Percentiles rank a stretch among this genome's conserved stretches.
Conservation (phyloP, 2,797 vertebrate species). For the Chiroxiphia lanceolata region DNA sequence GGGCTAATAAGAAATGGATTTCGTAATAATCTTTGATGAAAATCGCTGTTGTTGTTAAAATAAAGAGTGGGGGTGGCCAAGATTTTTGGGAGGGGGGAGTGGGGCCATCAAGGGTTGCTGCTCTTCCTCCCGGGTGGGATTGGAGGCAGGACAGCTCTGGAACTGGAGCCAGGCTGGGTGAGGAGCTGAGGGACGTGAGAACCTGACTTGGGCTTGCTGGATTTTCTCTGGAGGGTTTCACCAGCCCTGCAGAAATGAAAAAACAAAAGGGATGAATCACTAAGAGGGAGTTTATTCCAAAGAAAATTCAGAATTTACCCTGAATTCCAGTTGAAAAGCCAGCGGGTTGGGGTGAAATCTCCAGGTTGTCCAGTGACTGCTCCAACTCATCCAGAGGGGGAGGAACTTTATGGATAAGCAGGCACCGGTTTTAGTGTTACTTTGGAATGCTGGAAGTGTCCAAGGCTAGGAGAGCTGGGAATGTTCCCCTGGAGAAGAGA, state of each 20-base stretch:
- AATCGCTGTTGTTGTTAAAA: no score
- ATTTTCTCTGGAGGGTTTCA: neutral
- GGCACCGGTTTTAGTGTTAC: neutral
- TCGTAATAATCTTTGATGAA: neutral
- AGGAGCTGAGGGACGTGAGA: neutral
- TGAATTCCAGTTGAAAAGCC: neutral
- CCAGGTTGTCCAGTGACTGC: neutral
- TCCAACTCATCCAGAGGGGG: neutral
- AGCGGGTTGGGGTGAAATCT: no score
- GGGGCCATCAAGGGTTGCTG: neutral
- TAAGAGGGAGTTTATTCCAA: neutral
- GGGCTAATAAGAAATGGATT: constrained; percentile 20
- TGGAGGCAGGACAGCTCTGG: constrained; percentile 84
- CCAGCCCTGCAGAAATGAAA: neutral
- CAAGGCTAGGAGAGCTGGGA: neutral
- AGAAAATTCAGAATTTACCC: neutral
- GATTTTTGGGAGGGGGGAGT: no score
- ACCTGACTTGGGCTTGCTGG: neutral
- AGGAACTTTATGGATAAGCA: neutral
- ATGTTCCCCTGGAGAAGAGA: no score
- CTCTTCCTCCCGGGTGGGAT: constrained; percentile 81
- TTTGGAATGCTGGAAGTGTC: neutral
- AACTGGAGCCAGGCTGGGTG: constrained; percentile 72
- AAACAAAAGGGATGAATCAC: neutral
- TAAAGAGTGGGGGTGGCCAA: no score